Percentiles rank a stretch among this genome's conserved stretches.
These are phyloP conservation scores for Amphipoea lucens DNA, from an alignment of 2,888 invertebrate genomes.

Conservation along the genomic window DNA sequence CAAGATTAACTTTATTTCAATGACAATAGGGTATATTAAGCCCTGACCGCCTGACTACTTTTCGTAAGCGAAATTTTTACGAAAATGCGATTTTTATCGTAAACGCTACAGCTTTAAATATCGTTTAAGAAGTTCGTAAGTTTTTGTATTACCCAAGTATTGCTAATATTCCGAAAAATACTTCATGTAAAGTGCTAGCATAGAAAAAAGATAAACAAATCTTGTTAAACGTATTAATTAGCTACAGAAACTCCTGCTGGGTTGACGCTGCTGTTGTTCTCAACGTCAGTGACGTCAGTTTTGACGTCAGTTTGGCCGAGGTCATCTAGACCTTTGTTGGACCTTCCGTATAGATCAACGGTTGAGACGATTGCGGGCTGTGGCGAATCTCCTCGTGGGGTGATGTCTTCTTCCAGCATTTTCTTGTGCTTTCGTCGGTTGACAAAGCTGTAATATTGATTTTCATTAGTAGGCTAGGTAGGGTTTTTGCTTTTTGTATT, in stretches of 20 bases:
- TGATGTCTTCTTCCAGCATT: conserved; percentile 81
- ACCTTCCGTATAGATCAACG: conserved; percentile 79
- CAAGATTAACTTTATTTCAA: not conserved
- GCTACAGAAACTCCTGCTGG: conserved; percentile 35
- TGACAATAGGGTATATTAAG: not conserved
- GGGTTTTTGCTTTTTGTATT: conserved; percentile 22
- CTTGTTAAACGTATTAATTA: conserved; percentile 61
- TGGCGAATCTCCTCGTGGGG: conserved; percentile 78
- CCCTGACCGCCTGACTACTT: not conserved
- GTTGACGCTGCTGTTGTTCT: conserved; percentile 26
- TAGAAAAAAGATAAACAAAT: conserved; percentile 13
- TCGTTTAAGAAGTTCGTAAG: not conserved
- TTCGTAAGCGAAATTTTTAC: not conserved
- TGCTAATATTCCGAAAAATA: conserved; percentile 1
- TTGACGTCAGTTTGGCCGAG: not conserved
- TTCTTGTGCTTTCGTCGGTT: conserved; percentile 83
- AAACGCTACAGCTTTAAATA: not conserved
- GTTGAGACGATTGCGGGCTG: conserved; percentile 80
- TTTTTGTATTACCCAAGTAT: not conserved
- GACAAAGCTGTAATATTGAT: conserved; percentile 73
- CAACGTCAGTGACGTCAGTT: conserved; percentile 13
- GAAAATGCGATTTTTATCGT: not conserved
- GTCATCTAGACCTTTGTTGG: conserved; percentile 56
- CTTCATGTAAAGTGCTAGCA: not conserved
- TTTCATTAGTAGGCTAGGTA: conserved; percentile 14